Conservation (phyloP, 1,140 invertebrate species). For the Hyles euphorbiae region DNA sequence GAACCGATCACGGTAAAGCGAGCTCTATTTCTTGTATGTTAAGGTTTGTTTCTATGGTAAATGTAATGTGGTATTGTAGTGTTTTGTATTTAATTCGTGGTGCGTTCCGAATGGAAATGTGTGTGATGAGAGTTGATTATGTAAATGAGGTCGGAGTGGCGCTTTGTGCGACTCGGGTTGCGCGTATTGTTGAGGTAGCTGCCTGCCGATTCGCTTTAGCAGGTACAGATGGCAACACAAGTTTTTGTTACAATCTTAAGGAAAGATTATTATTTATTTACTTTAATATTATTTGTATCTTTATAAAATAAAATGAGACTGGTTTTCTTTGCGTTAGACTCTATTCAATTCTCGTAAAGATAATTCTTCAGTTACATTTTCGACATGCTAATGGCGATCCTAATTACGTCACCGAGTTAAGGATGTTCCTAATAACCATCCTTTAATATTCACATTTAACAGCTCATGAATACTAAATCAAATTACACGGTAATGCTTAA, state of each 20-base stretch:
- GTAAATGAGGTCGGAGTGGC: constrained; percentile 49
- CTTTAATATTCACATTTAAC: no score
- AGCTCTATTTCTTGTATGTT: constrained; percentile 11
- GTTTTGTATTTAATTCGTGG: constrained; percentile 46
- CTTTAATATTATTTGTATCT: not conserved
- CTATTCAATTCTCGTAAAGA: no score
- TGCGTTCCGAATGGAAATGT: constrained; percentile 60
- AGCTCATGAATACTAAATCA: no score
- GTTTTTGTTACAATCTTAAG: not conserved
- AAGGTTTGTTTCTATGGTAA: constrained; percentile 11
- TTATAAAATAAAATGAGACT: not conserved
- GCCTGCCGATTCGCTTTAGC: not conserved
- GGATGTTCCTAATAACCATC: no score
- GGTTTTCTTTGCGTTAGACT: no score
- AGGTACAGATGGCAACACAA: not conserved
- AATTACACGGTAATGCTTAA: no score
- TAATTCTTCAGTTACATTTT: no score
- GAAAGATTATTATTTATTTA: not conserved
- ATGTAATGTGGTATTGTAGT: constrained; percentile 16
- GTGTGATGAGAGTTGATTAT: constrained; percentile 65
- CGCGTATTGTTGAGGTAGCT: constrained; percentile 23
- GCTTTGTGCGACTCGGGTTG: constrained; percentile 18
- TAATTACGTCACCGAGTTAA: no score
- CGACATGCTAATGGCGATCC: no score
- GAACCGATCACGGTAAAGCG: constrained; percentile 6